These are phyloP conservation scores for Athene noctua DNA, from an alignment of 2,113 vertebrate genomes.

Conservation along the genomic window DNA sequence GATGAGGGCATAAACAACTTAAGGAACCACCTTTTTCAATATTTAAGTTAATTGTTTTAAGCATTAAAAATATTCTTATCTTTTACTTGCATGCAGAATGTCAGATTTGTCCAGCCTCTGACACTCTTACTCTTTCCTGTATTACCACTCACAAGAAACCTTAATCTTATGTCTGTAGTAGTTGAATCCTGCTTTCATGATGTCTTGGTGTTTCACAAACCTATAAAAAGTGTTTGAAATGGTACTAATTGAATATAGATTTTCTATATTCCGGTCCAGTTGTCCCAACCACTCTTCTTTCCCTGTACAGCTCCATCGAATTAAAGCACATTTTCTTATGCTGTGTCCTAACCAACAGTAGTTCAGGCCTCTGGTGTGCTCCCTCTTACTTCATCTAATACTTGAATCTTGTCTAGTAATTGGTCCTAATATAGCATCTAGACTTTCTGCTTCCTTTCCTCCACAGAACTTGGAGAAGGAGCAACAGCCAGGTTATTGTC, in stretches of 20 bases:
- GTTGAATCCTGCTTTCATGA: neutral
- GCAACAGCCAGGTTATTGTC: neutral
- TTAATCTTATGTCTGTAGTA: neutral
- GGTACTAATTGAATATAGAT: neutral
- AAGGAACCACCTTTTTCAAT: no score
- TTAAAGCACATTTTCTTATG: neutral
- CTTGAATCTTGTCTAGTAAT: neutral
- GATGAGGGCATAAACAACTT: neutral
- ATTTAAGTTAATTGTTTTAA: neutral
- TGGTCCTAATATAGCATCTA: neutral
- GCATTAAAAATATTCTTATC: neutral
- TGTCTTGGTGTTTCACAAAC: neutral
- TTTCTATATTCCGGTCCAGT: neutral
- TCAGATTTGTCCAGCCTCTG: neutral
- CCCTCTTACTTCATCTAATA: neutral
- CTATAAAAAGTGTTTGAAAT: neutral
- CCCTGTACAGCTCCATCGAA: neutral
- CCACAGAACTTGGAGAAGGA: neutral
- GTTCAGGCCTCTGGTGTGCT: neutral
- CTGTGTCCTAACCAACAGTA: neutral
- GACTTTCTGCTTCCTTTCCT: neutral
- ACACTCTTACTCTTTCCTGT: neutral
- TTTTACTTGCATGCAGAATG: neutral
- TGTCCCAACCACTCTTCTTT: neutral
- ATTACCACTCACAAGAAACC: neutral